Conservation (phyloP, 64 coral and sea anemone genomes). For the Catalaphyllia jardinei region DNA sequence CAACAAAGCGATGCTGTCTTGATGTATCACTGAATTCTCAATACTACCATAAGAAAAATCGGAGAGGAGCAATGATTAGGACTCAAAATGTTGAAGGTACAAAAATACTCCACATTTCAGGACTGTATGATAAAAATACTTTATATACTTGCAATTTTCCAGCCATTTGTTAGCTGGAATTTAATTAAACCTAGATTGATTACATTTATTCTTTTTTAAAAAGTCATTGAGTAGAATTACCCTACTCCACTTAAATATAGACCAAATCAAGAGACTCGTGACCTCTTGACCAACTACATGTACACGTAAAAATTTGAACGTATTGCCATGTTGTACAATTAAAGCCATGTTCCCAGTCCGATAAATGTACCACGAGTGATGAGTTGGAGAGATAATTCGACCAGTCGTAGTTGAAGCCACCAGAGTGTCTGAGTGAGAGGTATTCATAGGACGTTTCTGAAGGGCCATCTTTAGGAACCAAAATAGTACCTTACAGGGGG, state of each 20-base stretch:
- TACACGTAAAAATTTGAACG: neutral
- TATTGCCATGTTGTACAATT: too few species aligned
- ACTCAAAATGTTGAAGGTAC: too few species aligned
- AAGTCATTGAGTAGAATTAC: neutral
- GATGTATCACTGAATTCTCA: too few species aligned
- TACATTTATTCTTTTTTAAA: neutral
- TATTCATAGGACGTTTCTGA: neutral
- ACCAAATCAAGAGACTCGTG: too few species aligned
- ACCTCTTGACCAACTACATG: neutral
- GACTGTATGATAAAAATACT: neutral
- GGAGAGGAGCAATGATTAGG: too few species aligned
- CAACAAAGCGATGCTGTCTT: too few species aligned
- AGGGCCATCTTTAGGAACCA: constrained; percentile 16
- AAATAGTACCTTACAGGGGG: constrained; percentile 76
- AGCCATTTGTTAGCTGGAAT: neutral
- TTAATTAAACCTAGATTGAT: neutral
- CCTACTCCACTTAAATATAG: too few species aligned
- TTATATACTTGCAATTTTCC: neutral
- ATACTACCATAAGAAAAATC: too few species aligned
- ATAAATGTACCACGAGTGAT: too few species aligned
- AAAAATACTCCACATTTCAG: neutral
- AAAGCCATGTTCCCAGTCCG: too few species aligned
- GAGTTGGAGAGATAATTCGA: too few species aligned
- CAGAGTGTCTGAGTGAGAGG: neutral
- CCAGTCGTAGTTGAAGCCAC: neutral